Conservation (phyloP, 2,797 vertebrate species). For the Sebastes ruberrimus region DNA sequence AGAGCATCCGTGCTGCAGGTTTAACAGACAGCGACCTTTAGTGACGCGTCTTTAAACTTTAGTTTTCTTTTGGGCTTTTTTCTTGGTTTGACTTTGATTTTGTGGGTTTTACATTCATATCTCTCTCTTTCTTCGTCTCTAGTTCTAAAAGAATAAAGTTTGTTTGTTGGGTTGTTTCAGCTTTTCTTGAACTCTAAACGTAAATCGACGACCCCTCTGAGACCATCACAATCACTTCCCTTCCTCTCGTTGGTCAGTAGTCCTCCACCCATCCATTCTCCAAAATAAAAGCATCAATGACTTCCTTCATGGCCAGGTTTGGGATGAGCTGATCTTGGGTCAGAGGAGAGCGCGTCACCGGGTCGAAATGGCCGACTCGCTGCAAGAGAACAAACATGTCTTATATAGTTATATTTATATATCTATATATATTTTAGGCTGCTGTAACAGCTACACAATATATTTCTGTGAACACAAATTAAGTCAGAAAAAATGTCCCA, state of each 20-base stretch:
- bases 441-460: no score
- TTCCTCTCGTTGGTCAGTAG: constrained; percentile 76
- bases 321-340: constrained; percentile 95
- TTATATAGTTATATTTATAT: no score
- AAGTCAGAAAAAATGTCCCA: no score
- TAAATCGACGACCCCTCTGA: background rate
- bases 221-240: background rate
- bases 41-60: background rate
- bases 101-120: background rate
- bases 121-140: background rate
- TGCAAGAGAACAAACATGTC: constrained; percentile 48
- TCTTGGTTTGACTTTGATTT: background rate
- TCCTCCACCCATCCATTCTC: constrained; percentile 97
- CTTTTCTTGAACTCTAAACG: background rate
- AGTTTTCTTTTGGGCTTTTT: background rate
- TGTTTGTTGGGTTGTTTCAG: no score
- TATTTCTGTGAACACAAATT: no score
- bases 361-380: constrained; percentile 94
- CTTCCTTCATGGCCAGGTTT: constrained; percentile 96
- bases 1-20: background rate
- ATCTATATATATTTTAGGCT: no score
- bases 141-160: background rate
- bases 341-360: constrained; percentile 90
- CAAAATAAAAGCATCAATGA: constrained; percentile 91
- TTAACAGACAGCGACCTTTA: background rate